A percentile compares a stretch with the other conserved stretches of the same genome.
Conservation (phyloP, 2,888 invertebrate genomes). For the Dryocosmus kuriphilus region DNA sequence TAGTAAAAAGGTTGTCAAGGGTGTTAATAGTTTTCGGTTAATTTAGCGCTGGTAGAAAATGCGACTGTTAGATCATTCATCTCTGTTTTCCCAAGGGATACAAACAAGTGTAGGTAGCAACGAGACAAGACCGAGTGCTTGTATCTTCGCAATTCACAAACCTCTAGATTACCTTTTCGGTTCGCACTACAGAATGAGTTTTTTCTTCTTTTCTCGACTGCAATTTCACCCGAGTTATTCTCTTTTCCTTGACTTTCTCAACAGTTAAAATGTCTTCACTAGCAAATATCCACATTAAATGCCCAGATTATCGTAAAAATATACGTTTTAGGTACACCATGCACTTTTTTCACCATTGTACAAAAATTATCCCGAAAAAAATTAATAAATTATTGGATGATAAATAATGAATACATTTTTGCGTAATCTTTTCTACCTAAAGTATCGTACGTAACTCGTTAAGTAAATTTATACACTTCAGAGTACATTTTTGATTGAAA, state of each 20-base stretch:
- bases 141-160: conserved; percentile 65
- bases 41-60: conserved; percentile 66
- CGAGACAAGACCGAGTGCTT: conserved; percentile 64
- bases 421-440: no score
- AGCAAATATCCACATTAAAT: background rate
- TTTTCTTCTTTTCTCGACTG: conserved; percentile 12
- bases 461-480: no score
- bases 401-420: background rate
- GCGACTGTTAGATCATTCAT: conserved; percentile 67
- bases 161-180: conserved; percentile 60
- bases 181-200: conserved; percentile 23
- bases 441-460: no score
- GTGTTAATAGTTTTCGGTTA: conserved; percentile 72
- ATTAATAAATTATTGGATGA: background rate
- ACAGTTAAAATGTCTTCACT: background rate
- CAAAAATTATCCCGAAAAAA: background rate
- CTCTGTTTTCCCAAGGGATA: conserved; percentile 58
- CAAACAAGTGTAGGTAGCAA: conserved; percentile 41
- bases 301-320: background rate
- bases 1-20: conserved; percentile 53
- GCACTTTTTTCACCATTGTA: background rate
- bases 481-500: no score
- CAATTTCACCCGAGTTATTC: conserved; percentile 34
- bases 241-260: background rate
- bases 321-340: background rate